These are phyloP conservation scores for Dolichoris vasculosae DNA, from an alignment of 1,140 invertebrate genomes.

Conservation along the genomic window DNA sequence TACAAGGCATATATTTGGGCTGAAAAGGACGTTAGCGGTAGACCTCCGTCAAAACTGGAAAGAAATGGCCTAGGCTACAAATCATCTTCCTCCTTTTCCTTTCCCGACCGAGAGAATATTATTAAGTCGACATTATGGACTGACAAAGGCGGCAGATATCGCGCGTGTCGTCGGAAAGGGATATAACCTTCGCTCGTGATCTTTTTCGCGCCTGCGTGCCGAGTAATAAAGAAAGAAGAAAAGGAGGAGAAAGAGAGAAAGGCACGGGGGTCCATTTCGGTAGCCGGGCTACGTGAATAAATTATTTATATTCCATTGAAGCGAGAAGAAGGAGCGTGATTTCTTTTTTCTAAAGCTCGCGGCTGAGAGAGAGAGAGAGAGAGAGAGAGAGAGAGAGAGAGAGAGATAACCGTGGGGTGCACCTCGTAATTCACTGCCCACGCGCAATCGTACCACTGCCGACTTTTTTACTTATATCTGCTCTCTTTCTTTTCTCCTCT, in stretches of 20 bases:
- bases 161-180: constrained; percentile 56
- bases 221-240: constrained; percentile 46
- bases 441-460: constrained; percentile 28
- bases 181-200: not conserved
- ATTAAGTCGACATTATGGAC: constrained; percentile 59
- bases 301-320: constrained; percentile 63
- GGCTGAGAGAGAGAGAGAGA: too few relatives aligned
- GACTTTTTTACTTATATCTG: not conserved
- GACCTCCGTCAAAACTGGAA: not conserved
- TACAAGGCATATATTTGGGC: not conserved
- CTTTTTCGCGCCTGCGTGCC: not conserved
- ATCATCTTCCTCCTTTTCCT: constrained; percentile 52
- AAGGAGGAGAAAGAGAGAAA: constrained; percentile 13
- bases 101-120: constrained; percentile 44
- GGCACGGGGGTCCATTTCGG: constrained; percentile 50
- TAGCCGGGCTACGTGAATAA: constrained; percentile 60
- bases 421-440: constrained; percentile 60
- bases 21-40: constrained; percentile 2
- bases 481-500: not conserved
- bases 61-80: constrained; percentile 45
- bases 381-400: too few relatives aligned
- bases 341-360: constrained; percentile 56
- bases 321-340: constrained; percentile 49
- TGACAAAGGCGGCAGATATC: constrained; percentile 57
- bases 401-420: constrained; percentile 52